A percentile compares a stretch with the other conserved stretches of the same genome.
These are phyloP conservation scores for Pedetes capensis DNA, from an alignment of 2,113 vertebrate genomes.

Conservation along the genomic window DNA sequence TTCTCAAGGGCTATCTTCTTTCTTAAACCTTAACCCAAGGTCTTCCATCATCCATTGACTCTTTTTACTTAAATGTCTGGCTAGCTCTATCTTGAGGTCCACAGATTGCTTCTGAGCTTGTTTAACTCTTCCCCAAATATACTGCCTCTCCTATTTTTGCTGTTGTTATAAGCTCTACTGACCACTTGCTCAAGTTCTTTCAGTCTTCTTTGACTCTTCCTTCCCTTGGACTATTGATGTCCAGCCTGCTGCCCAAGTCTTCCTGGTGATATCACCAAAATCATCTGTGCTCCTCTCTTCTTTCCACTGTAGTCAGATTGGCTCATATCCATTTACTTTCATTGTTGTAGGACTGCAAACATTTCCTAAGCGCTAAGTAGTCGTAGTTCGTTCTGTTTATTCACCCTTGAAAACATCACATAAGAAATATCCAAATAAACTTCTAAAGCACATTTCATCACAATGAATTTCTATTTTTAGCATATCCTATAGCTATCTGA, in stretches of 20 bases:
- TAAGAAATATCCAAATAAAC: background rate
- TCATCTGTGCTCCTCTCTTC: background rate
- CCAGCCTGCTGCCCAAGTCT: background rate
- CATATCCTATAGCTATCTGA: background rate
- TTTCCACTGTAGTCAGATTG: background rate
- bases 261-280: background rate
- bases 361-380: background rate
- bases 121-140: background rate
- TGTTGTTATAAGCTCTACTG: background rate
- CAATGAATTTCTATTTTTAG: background rate
- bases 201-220: background rate
- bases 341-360: background rate
- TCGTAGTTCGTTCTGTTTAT: background rate
- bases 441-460: conserved; percentile 3
- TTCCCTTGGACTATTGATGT: background rate
- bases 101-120: background rate
- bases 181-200: background rate
- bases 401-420: background rate
- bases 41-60: background rate
- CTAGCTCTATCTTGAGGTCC: background rate
- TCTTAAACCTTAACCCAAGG: background rate
- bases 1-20: background rate
- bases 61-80: background rate
- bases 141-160: background rate
- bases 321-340: background rate